These are phyloP conservation scores for Peribatodes rhomboidaria DNA, from an alignment of 2,888 invertebrate genomes.

Conservation along the genomic window DNA sequence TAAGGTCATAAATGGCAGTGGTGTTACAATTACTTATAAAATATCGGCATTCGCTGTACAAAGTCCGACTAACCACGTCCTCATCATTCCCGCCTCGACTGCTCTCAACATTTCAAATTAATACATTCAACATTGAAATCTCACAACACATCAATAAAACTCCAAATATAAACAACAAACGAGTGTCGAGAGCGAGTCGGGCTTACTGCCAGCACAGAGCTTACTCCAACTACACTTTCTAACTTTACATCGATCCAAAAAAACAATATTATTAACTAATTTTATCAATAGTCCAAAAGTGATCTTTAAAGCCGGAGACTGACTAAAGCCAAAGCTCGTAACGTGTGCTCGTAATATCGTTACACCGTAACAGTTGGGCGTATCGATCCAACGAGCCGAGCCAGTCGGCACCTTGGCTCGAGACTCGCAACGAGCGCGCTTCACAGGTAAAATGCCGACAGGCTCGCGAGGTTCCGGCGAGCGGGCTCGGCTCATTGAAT, in stretches of 20 bases:
- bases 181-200: conserved; percentile 61
- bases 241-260: conserved; percentile 71
- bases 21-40: conserved; percentile 80
- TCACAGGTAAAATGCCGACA: no score
- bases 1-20: conserved; percentile 87
- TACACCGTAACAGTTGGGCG: no score
- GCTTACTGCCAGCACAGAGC: conserved; percentile 68
- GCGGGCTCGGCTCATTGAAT: no score
- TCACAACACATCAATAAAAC: conserved; percentile 75
- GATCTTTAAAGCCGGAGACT: no score
- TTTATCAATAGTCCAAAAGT: conserved; percentile 65
- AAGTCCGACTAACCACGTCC: conserved; percentile 64
- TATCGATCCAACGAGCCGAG: no score
- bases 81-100: conserved; percentile 50
- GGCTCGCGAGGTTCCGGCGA: no score
- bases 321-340: no score
- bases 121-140: conserved; percentile 76
- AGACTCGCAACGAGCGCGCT: no score
- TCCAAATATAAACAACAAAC: conserved; percentile 74
- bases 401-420: no score
- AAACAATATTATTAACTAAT: conserved; percentile 61
- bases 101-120: conserved; percentile 62
- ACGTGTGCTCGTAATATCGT: no score
- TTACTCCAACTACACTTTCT: conserved; percentile 65
- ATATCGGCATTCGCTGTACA: conserved; percentile 75